Evolutionary conservation across 1,140 invertebrate species (phyloP).

Genomic region (Bilobella aurantiaca): DNA sequence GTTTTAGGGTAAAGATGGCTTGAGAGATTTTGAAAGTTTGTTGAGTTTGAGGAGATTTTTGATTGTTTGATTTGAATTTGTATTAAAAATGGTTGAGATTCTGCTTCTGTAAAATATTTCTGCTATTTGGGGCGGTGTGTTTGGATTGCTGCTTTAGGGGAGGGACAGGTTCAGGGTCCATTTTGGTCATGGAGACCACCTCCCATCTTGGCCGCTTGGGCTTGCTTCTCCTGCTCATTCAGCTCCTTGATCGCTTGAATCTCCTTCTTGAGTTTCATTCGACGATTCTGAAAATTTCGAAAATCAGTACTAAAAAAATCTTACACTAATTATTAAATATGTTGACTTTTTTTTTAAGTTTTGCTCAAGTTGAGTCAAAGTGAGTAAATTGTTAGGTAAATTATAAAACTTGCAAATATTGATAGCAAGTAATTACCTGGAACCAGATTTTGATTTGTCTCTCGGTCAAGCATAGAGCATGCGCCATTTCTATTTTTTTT

Average conservation of each 20-base stretch:
- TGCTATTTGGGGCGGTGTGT: constrained; percentile 18
- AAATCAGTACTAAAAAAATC: not conserved
- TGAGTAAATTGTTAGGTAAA: too few relatives aligned
- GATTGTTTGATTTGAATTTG: too few relatives aligned
- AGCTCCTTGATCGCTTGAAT: constrained; percentile 95
- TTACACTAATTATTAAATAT: too few relatives aligned
- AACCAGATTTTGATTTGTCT: constrained; percentile 96
- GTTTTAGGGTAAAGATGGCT: too few relatives aligned
- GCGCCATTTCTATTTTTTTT: constrained; percentile 99
- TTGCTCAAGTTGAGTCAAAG: too few relatives aligned
- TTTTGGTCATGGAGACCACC: constrained; percentile 35
- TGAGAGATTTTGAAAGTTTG: too few relatives aligned
- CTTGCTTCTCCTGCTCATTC: constrained; percentile 92
- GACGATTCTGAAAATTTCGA: constrained; percentile 75
- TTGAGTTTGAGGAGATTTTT: too few relatives aligned
- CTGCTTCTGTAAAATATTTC: too few relatives aligned
- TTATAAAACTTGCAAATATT: not conserved
- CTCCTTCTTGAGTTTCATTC: constrained; percentile 98
- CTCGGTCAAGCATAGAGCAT: constrained; percentile 91
- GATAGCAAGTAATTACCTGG: not conserved
- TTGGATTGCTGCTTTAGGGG: constrained; percentile 1
- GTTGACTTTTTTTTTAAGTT: too few relatives aligned
- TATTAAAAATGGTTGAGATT: too few relatives aligned
- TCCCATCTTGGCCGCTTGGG: constrained; percentile 77
- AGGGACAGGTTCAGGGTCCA: constrained; percentile 11